Evolutionary conservation across 2,113 vertebrate genomes (phyloP).

Genomic region (Colaptes auratus): DNA sequence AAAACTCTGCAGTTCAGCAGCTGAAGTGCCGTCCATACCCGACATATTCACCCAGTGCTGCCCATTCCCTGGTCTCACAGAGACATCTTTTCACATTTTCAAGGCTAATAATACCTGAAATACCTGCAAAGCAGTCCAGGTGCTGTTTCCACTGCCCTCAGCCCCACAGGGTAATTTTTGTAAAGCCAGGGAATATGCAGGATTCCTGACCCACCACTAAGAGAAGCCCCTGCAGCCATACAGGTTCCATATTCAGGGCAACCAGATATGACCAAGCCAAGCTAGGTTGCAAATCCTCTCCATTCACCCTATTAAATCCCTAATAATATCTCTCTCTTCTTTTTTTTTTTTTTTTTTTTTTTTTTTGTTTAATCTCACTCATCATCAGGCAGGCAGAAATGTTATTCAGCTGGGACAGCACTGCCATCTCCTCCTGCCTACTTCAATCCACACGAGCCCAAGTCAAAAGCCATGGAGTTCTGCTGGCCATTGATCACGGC

Average conservation of each 20-base stretch:
- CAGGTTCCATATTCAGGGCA: background rate
- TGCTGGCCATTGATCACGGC: background rate
- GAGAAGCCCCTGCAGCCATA: background rate
- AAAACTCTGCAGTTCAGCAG: background rate
- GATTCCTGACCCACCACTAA: background rate
- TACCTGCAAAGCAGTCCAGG: background rate
- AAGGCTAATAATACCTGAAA: background rate
- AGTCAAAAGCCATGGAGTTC: background rate
- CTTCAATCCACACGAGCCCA: background rate
- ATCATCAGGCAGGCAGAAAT: background rate
- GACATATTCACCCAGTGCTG: rapidly evolving
- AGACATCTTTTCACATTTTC: background rate
- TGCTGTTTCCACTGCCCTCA: background rate
- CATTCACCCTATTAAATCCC: background rate
- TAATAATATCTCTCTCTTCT: background rate
- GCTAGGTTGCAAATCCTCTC: background rate
- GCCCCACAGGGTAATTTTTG: background rate
- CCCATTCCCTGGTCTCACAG: rapidly evolving
- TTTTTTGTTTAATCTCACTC: no score
- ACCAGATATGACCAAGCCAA: background rate
- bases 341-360: no score
- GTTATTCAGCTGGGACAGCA: background rate
- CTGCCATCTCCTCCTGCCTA: background rate
- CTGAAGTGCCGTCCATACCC: background rate
- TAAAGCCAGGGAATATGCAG: background rate